Evolutionary conservation across 1,140 invertebrate species (phyloP).

Genomic region (Lerema accius): DNA sequence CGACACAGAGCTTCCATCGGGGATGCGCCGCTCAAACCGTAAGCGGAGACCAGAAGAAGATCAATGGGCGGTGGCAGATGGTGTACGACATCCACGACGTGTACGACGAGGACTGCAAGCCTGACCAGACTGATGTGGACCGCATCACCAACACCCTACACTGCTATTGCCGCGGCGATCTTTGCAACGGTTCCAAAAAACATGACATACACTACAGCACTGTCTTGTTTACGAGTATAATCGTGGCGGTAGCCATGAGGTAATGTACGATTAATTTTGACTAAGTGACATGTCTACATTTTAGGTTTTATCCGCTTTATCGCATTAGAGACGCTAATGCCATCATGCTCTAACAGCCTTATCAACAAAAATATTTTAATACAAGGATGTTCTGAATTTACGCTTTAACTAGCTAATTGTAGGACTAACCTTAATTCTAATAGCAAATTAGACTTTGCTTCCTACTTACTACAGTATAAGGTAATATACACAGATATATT

Average conservation of each 20-base stretch:
- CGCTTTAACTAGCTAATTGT: no score
- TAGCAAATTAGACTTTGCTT: no score
- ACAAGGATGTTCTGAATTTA: no score
- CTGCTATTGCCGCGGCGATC: conserved; percentile 80
- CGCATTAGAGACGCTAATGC: no score
- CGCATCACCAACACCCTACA: conserved; percentile 52
- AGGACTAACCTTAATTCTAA: no score
- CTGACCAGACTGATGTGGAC: conserved; percentile 46
- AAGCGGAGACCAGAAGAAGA: conserved; percentile 56
- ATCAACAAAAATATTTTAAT: no score
- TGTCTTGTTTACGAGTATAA: conserved; percentile 8
- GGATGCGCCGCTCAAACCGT: conserved; percentile 65
- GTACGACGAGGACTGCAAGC: conserved; percentile 57
- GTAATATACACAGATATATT: no score
- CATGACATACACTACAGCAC: not conserved
- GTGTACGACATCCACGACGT: conserved; percentile 56
- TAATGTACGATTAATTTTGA: not conserved
- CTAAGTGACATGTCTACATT: not conserved
- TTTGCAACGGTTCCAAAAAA: conserved; percentile 67
- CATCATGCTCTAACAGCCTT: not conserved
- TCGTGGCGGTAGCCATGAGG: conserved; percentile 10
- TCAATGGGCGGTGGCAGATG: conserved; percentile 57
- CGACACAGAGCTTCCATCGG: conserved; percentile 44
- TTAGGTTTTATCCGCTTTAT: not conserved
- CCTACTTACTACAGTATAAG: no score